Percentiles rank a stretch among this genome's conserved stretches.
These are phyloP conservation scores for Falco naumanni DNA, from an alignment of 2,797 vertebrate species.

Conservation along the genomic window DNA sequence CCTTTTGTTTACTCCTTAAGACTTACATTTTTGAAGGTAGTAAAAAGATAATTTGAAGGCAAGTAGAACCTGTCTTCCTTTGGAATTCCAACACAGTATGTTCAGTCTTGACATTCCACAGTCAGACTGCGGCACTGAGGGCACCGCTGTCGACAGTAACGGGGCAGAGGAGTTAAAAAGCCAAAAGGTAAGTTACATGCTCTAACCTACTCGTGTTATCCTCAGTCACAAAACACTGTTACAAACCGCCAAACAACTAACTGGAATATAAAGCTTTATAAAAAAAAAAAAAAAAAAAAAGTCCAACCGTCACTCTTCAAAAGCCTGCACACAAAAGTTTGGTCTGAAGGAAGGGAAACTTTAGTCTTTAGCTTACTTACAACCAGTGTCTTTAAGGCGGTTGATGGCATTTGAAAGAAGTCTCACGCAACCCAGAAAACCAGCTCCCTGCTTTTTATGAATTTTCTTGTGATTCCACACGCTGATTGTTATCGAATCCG, in stretches of 20 bases:
- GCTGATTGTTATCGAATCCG: constrained; percentile 97
- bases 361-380: constrained; percentile 82
- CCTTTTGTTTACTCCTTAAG: not conserved
- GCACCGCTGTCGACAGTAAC: not conserved
- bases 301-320: not conserved
- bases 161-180: not conserved
- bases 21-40: not conserved
- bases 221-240: not conserved
- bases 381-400: constrained; percentile 98
- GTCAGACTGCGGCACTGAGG: not conserved
- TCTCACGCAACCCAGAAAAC: constrained; percentile 96
- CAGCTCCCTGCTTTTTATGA: constrained; percentile 98
- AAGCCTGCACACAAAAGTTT: not conserved
- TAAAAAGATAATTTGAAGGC: not conserved
- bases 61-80: not conserved
- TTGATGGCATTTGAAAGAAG: constrained; percentile 97
- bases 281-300: not conserved
- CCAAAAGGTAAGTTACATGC: not conserved
- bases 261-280: not conserved
- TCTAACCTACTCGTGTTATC: not conserved
- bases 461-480: constrained; percentile 99
- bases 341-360: not conserved
- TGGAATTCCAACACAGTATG: not conserved
- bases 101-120: not conserved
- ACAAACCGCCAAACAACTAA: not conserved